Conservation (phyloP, 2,888 invertebrate genomes). For the Ellobium chinense region DNA sequence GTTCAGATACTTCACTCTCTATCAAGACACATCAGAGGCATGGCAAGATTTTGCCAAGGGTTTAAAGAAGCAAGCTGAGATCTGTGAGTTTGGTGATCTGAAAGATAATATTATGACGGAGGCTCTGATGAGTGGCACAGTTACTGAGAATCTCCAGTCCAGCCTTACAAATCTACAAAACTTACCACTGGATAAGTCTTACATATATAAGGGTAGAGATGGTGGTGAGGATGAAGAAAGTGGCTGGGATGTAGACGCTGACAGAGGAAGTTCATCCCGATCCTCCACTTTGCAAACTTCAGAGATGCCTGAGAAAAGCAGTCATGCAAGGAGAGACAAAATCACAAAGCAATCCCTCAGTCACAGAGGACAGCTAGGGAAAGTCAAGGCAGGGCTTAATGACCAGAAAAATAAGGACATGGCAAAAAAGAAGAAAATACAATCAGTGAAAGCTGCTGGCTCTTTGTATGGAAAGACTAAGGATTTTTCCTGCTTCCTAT, state of each 20-base stretch:
- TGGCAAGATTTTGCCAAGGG: not conserved
- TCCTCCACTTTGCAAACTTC: not conserved
- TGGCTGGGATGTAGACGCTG: not conserved
- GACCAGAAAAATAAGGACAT: not conserved
- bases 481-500: not conserved
- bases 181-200: not conserved
- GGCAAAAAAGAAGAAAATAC: not conserved
- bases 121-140: not conserved
- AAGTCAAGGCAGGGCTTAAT: not conserved
- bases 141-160: not conserved
- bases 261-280: no score
- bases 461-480: no score
- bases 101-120: slow-evolving; percentile 17
- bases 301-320: not conserved
- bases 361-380: not conserved
- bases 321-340: not conserved
- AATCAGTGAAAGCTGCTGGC: no score
- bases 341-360: not conserved
- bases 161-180: not conserved
- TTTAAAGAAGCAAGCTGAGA: slow-evolving; percentile 21
- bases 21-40: slow-evolving; percentile 5
- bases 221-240: not conserved
- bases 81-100: slow-evolving; percentile 31
- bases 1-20: slow-evolving; percentile 26
- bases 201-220: not conserved